Base-by-base conservation (phyloP, 2,113 vertebrate genomes). In the Propithecus coquereli region DNA sequence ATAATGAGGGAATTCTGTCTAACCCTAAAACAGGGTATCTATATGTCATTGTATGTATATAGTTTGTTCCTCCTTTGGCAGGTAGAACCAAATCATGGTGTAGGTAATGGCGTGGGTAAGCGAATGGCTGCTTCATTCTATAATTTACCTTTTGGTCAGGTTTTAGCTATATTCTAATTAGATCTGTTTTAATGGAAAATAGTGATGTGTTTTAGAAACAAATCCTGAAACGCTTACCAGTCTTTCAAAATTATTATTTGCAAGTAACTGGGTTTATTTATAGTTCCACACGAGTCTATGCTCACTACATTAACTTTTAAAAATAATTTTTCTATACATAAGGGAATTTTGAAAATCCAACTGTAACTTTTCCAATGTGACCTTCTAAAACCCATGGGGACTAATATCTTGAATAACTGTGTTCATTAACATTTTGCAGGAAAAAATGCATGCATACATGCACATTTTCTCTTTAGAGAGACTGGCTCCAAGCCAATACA, bases 301-400 rank as follows among this genome's bases (percentile, higher is more conserved):
- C 59, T 97, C 90, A 94, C 50, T 96, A 89, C 89, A 97, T 97
- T 98, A 98, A 94, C 59, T 90, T 10, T 97, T 97, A 88, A 81
- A 94, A 82, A 45, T 27, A 70, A 93, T 95, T 98, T 98, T 97
- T 97, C 85, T 97, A 81, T 96, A 97, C 97, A 32, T 47, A 98
- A 97, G 89, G 68, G 57, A 91, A 97, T 76, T 97, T 96, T 97
- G 74, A 90, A 92, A 96, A 95, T 40, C 88, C 86, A 76, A 82
- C 70, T 95, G 30, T 93, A 97, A 76, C 34, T 87, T 95, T 97
- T 95, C 34, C 81, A 74, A 12, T 61, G 22, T 66, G 76, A 40
- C 27, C 47, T 87, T 68, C 50, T 94, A 95, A 97, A 97, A 73
- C 14, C 79, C 79, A 34, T 27, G 30, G 52, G 34, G 52, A 74